These are phyloP conservation scores for Sipha flava DNA, from an alignment of 1,140 invertebrate species.

Conservation along the genomic window DNA sequence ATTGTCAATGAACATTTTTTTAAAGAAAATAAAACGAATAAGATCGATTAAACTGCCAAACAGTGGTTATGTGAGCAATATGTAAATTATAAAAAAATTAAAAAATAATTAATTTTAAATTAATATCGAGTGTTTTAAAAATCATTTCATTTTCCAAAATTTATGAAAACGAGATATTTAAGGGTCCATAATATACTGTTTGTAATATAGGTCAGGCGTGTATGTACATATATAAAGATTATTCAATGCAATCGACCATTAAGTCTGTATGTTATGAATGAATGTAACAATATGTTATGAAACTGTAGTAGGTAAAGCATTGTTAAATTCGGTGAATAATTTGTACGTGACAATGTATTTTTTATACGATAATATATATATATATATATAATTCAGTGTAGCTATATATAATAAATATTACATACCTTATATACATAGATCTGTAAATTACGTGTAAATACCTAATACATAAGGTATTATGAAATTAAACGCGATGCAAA, in stretches of 20 bases:
- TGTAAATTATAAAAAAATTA: background rate
- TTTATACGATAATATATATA: too few species aligned
- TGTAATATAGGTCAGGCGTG: background rate
- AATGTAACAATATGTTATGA: background rate
- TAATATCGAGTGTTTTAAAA: background rate
- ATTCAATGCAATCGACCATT: slow-evolving; percentile 11
- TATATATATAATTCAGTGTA: too few species aligned
- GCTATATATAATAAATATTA: too few species aligned
- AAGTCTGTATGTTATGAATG: background rate
- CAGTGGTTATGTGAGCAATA: background rate
- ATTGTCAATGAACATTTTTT: background rate
- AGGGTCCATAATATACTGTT: background rate
- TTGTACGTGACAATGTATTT: background rate
- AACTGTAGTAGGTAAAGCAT: background rate
- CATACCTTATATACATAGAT: too few species aligned
- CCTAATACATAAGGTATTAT: too few species aligned
- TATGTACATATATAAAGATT: background rate
- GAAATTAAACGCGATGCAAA: too few species aligned
- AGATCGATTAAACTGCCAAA: background rate
- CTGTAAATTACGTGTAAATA: too few species aligned
- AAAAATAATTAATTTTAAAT: background rate
- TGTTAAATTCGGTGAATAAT: background rate
- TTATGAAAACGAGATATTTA: background rate
- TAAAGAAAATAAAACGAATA: background rate
- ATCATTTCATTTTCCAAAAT: background rate